Percentiles rank a stretch among this genome's conserved stretches.
These are phyloP conservation scores for Scaptomyza cyrtandrae DNA, from an alignment of 2,888 invertebrate genomes.

Conservation along the genomic window DNA sequence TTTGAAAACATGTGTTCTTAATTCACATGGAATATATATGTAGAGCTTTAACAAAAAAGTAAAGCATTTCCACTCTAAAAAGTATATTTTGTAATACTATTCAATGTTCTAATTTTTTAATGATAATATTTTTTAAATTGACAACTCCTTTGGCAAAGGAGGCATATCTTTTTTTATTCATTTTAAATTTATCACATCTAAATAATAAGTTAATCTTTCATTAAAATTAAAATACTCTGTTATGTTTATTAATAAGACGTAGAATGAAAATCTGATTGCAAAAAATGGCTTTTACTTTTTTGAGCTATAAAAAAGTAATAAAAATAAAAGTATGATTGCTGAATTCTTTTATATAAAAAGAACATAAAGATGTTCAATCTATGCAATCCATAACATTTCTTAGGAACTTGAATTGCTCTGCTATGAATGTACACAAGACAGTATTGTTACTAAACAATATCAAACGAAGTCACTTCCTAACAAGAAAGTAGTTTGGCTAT, in stretches of 20 bases:
- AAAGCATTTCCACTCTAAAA: too few relatives aligned
- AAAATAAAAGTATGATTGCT: not conserved
- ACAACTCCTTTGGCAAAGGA: too few relatives aligned
- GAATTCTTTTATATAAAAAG: too few relatives aligned
- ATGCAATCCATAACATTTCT: conserved; percentile 32
- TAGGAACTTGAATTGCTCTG: conserved; percentile 29
- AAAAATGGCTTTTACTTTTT: not conserved
- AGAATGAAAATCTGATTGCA: too few relatives aligned
- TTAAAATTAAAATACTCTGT: too few relatives aligned
- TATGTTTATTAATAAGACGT: too few relatives aligned
- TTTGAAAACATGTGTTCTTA: not conserved
- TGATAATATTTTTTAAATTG: not conserved
- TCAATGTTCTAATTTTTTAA: too few relatives aligned
- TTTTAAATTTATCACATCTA: too few relatives aligned
- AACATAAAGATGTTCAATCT: conserved; percentile 15
- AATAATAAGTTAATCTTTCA: too few relatives aligned
- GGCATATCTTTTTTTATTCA: too few relatives aligned
- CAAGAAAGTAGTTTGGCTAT: conserved; percentile 75
- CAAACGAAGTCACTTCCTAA: conserved; percentile 54
- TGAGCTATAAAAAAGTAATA: not conserved
- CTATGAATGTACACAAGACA: conserved; percentile 34
- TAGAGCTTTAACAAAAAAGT: too few relatives aligned
- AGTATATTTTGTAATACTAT: too few relatives aligned
- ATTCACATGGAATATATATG: not conserved
- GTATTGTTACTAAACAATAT: conserved; percentile 59